phyloP scores from a whole-genome alignment of 2,888 invertebrate species.

The Achlya flavicornis region DNA sequence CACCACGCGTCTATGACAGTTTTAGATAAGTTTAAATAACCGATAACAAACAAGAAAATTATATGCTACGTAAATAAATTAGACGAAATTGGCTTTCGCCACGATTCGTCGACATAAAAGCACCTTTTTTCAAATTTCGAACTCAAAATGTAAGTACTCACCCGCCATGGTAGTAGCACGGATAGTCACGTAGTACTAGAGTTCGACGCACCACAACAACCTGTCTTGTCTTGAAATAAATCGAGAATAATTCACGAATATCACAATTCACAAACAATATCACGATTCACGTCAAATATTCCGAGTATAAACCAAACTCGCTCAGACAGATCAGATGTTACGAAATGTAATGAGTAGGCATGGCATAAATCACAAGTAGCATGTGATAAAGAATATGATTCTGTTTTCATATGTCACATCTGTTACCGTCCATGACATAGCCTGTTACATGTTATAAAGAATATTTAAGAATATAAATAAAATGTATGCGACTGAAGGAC shows the following conservation, averaged over 20 bases:
- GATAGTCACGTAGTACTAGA: constrained; percentile 47
- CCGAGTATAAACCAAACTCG: background rate
- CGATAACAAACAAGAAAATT: no score
- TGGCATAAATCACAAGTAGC: no score
- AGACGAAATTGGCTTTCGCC: background rate
- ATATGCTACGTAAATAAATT: no score
- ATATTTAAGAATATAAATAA: no score
- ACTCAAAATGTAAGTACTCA: constrained; percentile 44
- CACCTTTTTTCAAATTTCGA: constrained; percentile 21
- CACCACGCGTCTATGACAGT: background rate
- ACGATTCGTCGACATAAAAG: background rate
- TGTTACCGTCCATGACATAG: no score
- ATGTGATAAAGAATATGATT: no score
- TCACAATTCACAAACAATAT: constrained; percentile 14
- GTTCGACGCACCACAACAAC: constrained; percentile 5
- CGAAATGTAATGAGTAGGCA: no score
- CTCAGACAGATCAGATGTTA: background rate
- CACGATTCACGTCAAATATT: constrained; percentile 12
- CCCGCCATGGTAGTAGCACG: constrained; percentile 59
- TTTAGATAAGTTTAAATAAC: background rate
- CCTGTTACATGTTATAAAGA: no score
- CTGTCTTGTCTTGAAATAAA: constrained; percentile 22
- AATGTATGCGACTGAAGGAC: no score
- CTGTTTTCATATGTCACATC: no score
- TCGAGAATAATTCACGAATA: constrained; percentile 17